Evolutionary conservation across 2,797 vertebrate species (phyloP).

Genomic region (Petrocephalus schoutedeni): DNA sequence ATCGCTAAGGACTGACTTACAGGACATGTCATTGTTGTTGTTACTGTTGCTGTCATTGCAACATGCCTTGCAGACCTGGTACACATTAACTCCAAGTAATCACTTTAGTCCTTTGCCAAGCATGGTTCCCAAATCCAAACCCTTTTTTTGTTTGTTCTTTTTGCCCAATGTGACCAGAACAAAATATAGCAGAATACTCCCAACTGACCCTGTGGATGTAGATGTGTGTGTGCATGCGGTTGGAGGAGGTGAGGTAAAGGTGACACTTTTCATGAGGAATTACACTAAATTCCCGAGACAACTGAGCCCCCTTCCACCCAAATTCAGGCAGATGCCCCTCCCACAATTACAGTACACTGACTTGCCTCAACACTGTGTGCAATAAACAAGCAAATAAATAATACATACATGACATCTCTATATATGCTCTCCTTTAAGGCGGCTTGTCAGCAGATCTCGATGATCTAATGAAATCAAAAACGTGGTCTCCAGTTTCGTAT

Average conservation of each 20-base stretch:
- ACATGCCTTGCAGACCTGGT: neutral
- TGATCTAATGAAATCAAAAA: constrained; percentile 11
- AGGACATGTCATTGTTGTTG: neutral
- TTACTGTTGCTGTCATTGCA: neutral
- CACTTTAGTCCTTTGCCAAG: neutral
- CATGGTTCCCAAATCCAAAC: neutral
- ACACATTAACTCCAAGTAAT: neutral
- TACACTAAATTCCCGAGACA: neutral
- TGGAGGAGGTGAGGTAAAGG: neutral
- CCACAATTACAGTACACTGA: neutral
- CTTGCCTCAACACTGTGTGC: neutral
- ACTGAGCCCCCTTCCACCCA: neutral
- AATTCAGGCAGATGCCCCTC: neutral
- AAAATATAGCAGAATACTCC: neutral
- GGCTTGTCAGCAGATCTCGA: constrained; percentile 8
- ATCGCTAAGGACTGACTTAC: neutral
- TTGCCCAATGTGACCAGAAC: neutral
- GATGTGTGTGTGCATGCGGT: neutral
- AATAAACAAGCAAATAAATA: constrained; percentile 5
- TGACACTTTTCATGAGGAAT: neutral
- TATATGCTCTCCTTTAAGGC: neutral
- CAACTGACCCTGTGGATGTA: neutral
- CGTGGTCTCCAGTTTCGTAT: neutral
- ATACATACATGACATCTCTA: neutral
- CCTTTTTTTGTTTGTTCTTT: neutral